Percentiles rank a stretch among this genome's conserved stretches.
These are phyloP conservation scores for Dreissena rostriformis DNA, from an alignment of 1,140 invertebrate genomes.

Conservation along the genomic window DNA sequence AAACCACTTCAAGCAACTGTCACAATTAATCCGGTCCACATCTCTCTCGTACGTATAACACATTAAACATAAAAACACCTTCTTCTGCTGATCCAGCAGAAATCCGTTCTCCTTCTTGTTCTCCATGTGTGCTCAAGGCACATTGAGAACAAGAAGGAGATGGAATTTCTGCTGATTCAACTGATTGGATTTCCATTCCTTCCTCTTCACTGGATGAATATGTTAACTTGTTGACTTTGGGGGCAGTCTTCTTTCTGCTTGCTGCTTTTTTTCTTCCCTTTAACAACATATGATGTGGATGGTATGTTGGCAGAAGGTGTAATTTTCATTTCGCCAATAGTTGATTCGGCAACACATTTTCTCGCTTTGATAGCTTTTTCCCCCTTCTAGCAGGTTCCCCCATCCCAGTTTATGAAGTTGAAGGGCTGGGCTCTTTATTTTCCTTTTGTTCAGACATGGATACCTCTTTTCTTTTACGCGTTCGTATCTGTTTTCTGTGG, in stretches of 20 bases:
- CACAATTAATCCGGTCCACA: slow-evolving; percentile 23
- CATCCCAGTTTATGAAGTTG: background rate
- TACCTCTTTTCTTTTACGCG: background rate
- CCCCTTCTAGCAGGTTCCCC: background rate
- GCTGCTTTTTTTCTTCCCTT: no score
- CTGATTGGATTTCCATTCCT: background rate
- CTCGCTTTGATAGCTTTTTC: background rate
- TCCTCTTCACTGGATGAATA: background rate
- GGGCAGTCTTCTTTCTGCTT: background rate
- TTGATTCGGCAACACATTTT: background rate
- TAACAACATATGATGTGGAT: no score
- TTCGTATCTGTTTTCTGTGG: slow-evolving; percentile 33
- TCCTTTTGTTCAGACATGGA: background rate
- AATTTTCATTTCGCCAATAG: background rate
- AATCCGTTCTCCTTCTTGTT: background rate
- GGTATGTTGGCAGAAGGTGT: no score
- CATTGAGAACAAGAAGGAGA: no score
- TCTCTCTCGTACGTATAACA: background rate
- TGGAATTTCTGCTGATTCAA: no score
- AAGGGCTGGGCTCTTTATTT: background rate
- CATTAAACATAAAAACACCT: background rate
- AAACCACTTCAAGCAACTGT: slow-evolving; percentile 18
- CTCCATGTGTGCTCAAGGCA: background rate
- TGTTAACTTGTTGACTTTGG: background rate
- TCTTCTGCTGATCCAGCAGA: background rate